phyloP scores from a whole-genome alignment of 2,113 vertebrate genomes.

The Ictidomys tridecemlineatus region DNA sequence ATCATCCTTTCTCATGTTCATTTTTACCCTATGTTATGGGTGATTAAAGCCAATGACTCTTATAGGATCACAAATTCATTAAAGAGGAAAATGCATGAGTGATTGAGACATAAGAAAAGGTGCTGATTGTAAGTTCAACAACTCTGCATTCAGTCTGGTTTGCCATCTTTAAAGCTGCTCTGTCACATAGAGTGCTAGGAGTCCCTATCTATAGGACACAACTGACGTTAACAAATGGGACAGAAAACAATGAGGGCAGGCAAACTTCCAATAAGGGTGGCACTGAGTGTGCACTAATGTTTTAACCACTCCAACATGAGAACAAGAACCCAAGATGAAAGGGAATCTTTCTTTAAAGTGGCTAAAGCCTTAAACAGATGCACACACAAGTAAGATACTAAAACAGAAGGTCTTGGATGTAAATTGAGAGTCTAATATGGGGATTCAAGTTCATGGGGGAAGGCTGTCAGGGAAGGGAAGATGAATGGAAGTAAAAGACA shows the following conservation, averaged over 20 bases:
- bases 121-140: background rate
- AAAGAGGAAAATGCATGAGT: background rate
- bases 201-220: background rate
- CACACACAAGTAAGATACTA: no score
- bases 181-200: background rate
- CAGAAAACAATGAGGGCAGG: background rate
- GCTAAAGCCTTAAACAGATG: background rate
- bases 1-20: background rate
- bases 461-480: background rate
- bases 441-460: background rate
- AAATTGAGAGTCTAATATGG: background rate
- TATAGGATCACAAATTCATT: no score
- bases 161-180: background rate
- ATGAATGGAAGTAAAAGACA: rapidly evolving
- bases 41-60: background rate
- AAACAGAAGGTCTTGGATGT: background rate
- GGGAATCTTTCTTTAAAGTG: background rate
- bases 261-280: background rate
- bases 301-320: background rate
- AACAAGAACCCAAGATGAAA: background rate
- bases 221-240: background rate
- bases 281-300: background rate
- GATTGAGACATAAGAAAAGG: background rate
- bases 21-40: background rate
- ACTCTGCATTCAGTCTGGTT: background rate